These are phyloP conservation scores for Thamnaconus septentrionalis DNA, from an alignment of 2,113 vertebrate genomes.

Conservation along the genomic window DNA sequence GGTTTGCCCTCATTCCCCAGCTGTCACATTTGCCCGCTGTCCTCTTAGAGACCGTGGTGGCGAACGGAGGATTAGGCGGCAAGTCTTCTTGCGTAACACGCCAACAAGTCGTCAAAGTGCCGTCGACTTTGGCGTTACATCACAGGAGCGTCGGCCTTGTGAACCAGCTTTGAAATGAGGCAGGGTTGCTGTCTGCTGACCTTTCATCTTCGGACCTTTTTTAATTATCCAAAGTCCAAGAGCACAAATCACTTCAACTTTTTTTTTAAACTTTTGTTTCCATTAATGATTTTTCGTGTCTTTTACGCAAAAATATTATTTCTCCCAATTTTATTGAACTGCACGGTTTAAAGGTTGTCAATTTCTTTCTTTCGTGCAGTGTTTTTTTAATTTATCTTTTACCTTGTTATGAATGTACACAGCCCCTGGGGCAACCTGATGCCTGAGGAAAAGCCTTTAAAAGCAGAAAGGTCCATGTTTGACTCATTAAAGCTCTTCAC, in stretches of 20 bases:
- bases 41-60: constrained; percentile 1
- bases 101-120: constrained; percentile 22
- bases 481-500: not conserved
- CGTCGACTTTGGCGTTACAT: constrained; percentile 21
- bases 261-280: no score
- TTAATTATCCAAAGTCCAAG: no score
- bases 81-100: constrained; percentile 41
- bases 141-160: constrained; percentile 4
- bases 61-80: constrained; percentile 31
- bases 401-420: no score
- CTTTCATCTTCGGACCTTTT: not conserved
- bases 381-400: no score
- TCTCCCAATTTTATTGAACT: no score
- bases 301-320: no score
- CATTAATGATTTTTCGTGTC: no score
- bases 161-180: constrained; percentile 22
- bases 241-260: no score
- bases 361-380: no score
- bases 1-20: constrained; percentile 14
- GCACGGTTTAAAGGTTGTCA: no score
- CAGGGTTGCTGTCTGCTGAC: not conserved
- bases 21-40: constrained; percentile 37
- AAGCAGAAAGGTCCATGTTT: not conserved
- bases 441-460: not conserved
- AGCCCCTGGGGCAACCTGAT: not conserved